These are phyloP conservation scores for Cetonia aurata DNA, from an alignment of 2,888 invertebrate species.

Conservation along the genomic window DNA sequence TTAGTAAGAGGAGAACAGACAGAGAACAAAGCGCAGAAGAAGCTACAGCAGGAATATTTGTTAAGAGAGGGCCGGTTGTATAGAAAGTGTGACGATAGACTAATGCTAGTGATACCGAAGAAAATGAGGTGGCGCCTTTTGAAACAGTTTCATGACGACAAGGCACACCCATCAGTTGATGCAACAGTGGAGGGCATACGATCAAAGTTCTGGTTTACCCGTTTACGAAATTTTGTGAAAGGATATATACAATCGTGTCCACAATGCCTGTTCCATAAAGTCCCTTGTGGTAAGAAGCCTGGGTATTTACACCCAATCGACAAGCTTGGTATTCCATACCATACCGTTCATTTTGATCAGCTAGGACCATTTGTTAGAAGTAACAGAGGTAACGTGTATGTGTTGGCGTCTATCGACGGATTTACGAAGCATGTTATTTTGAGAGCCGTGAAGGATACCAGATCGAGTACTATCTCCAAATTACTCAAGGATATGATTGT, in stretches of 20 bases:
- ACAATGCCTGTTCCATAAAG: constrained; percentile 46
- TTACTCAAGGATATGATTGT: too few species aligned
- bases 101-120: too few species aligned
- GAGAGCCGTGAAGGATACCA: constrained; percentile 25
- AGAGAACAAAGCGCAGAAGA: constrained; percentile 45
- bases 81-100: too few species aligned
- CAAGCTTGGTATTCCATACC: constrained; percentile 47
- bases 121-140: too few species aligned
- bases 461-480: too few species aligned
- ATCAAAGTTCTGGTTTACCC: too few species aligned
- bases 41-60: too few species aligned
- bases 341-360: constrained; percentile 14
- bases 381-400: not conserved
- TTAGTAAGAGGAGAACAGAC: constrained; percentile 24
- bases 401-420: constrained; percentile 8
- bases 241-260: constrained; percentile 48
- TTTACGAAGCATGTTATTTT: constrained; percentile 17
- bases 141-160: too few species aligned
- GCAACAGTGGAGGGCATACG: too few species aligned
- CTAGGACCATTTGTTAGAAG: constrained; percentile 32
- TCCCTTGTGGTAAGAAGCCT: constrained; percentile 34
- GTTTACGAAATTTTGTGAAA: too few species aligned
- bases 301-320: constrained; percentile 52
- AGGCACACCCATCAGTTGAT: too few species aligned
- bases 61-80: too few species aligned